A percentile compares a stretch with the other conserved stretches of the same genome.
Conservation (phyloP, 2,113 vertebrate genomes). For the Octodon degus region DNA sequence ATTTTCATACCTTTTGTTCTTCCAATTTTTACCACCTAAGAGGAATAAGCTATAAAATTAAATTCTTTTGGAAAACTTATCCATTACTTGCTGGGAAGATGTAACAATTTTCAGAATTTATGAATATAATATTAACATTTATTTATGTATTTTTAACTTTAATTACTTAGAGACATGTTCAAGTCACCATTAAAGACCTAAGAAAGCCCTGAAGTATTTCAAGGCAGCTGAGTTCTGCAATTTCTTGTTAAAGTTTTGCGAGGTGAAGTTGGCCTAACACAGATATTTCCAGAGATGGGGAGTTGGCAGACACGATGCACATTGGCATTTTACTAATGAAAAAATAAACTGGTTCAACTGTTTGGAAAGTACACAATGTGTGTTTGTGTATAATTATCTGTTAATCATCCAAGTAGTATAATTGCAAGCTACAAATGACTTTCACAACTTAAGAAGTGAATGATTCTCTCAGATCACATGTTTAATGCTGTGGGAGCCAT, state of each 20-base stretch:
- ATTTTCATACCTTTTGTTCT: background rate
- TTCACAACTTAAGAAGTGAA: conserved; percentile 36
- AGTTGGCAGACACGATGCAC: conserved; percentile 64
- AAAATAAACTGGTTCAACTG: conserved; percentile 76
- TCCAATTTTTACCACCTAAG: background rate
- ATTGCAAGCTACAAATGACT: conserved; percentile 59
- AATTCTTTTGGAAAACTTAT: background rate
- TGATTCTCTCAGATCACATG: background rate
- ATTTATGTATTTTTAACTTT: background rate
- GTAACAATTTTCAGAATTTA: background rate
- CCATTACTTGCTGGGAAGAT: background rate
- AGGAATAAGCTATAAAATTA: background rate
- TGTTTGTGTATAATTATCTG: conserved; percentile 69
- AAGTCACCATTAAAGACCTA: conserved; percentile 54
- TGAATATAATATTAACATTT: background rate
- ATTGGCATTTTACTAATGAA: conserved; percentile 74
- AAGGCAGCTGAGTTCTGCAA: conserved; percentile 66
- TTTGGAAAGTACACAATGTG: conserved; percentile 48
- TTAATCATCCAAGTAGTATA: conserved; percentile 51
- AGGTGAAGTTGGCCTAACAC: conserved; percentile 79
- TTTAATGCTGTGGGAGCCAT: background rate
- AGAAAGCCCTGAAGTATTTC: conserved; percentile 63
- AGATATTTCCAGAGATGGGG: conserved; percentile 77
- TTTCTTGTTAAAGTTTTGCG: conserved; percentile 85
- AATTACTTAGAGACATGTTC: conserved; percentile 25